A percentile compares a stretch with the other conserved stretches of the same genome.
phyloP scores from a whole-genome alignment of 1,140 invertebrate species.

The Idris sp. region DNA sequence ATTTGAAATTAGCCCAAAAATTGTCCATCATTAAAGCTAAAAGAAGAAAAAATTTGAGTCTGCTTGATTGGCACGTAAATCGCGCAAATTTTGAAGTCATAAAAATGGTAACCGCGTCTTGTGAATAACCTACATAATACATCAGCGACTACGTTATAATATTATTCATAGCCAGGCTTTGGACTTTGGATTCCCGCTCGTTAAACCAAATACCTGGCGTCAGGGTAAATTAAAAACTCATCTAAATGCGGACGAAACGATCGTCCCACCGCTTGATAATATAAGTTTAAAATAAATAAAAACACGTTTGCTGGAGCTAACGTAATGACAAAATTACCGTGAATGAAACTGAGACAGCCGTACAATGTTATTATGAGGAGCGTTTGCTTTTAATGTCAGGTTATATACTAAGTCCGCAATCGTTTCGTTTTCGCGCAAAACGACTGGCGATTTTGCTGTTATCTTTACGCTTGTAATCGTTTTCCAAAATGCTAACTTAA shows the following conservation, averaged over 20 bases:
- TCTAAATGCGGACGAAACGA: constrained; percentile 66
- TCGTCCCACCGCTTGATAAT: constrained; percentile 58
- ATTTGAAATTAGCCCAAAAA: too few species aligned
- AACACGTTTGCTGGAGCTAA: constrained; percentile 58
- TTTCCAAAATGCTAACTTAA: constrained; percentile 21
- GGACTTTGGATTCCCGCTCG: constrained; percentile 60
- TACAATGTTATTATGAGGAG: constrained; percentile 68
- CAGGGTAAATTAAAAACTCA: constrained; percentile 72
- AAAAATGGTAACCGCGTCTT: constrained; percentile 29
- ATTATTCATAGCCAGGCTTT: constrained; percentile 70
- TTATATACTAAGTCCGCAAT: constrained; percentile 20
- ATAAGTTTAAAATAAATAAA: constrained; percentile 69
- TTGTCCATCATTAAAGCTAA: too few species aligned
- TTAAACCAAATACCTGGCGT: constrained; percentile 71
- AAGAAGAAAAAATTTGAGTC: too few species aligned
- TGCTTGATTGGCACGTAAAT: constrained; percentile 21
- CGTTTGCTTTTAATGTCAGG: constrained; percentile 65
- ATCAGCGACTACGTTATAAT: constrained; percentile 62
- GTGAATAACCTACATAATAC: constrained; percentile 50
- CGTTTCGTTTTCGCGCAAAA: constrained; percentile 40
- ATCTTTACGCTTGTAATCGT: constrained; percentile 33
- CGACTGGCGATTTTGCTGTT: constrained; percentile 13
- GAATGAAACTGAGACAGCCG: constrained; percentile 62
- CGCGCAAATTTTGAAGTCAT: constrained; percentile 31
- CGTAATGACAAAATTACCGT: constrained; percentile 70